Conservation (phyloP, 2,888 invertebrate species). For the Eurytoma adleriae region DNA sequence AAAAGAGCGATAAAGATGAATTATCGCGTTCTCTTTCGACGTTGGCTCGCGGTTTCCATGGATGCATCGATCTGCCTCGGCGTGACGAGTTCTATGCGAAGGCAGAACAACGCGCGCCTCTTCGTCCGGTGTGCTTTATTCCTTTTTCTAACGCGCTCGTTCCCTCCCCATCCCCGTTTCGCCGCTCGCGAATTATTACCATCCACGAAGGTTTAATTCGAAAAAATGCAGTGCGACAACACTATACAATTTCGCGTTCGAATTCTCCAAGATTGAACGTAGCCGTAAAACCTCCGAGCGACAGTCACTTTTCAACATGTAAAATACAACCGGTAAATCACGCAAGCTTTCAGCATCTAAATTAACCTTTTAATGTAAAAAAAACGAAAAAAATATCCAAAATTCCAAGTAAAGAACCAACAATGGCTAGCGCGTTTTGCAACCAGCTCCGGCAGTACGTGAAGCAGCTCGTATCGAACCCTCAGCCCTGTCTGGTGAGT, state of each 20-base stretch:
- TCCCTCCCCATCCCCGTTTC: background rate
- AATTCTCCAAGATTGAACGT: background rate
- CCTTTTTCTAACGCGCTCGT: background rate
- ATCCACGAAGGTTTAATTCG: background rate
- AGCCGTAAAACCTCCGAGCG: background rate
- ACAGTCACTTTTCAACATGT: background rate
- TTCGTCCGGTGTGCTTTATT: background rate
- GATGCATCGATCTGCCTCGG: conserved; percentile 73
- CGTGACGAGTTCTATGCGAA: conserved; percentile 19
- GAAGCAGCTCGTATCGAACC: too few species aligned
- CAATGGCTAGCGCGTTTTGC: too few species aligned
- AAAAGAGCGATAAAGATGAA: conserved; percentile 46
- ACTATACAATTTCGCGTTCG: background rate
- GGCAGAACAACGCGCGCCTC: background rate
- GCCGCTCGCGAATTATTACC: background rate
- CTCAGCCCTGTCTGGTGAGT: too few species aligned
- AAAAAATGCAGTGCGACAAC: background rate
- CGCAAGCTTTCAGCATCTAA: too few species aligned
- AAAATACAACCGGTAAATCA: background rate
- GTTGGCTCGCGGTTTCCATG: conserved; percentile 73
- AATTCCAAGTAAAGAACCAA: too few species aligned
- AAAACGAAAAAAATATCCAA: too few species aligned
- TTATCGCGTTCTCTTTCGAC: conserved; percentile 59
- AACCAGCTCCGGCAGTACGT: too few species aligned
- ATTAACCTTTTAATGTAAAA: too few species aligned